Base-by-base conservation (phyloP, 2,113 vertebrate species). In the Xenus cinereus region DNA sequence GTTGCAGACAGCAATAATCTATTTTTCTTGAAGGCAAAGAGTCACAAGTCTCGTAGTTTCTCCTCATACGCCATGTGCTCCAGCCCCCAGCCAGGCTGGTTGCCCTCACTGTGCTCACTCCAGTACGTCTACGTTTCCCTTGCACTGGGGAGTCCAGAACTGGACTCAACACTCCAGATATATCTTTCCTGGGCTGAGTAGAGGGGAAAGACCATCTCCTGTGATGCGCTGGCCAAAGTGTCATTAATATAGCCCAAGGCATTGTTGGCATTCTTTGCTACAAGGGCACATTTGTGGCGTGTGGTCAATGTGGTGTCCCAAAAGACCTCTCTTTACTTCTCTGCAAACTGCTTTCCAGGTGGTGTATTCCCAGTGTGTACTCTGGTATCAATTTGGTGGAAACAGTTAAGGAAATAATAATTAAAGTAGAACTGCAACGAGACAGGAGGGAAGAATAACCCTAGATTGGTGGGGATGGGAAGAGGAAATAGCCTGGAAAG, bases 1-100 rank as follows among this genome's bases (percentile, higher is more conserved):
- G 17, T 8, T 59, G 28, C 21, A 84, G 37, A 35, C 33, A 79
- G 24, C 8, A 74, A 39, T 15, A 39, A 33, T 9, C 10, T 50
- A 10, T 67, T 76, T 73, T 45, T 81, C 39, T 35, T 39, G 16
- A 81, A 48, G 63, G 4, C 14, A 59, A 50, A 32, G 7, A 32
- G 41, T 32, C 16, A 19, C 41, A 77, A 20, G 6, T 60, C 45
- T 62, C 6, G 4, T 20, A 45, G 51, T 28, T 75, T 67, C 32
- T 56, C 10, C 27, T 54, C 0, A 0, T 20, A 14, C 1, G 6
- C 4, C 39, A 24, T 0, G 2, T 45, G 9, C 37, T 88, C 24
- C n/a, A 53, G n/a, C 15, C 26, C 14, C 8, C 48, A 63, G 2
- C 3, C 30, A 53, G 54, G 33, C 1, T 84, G 21, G 32, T 45